Evolutionary conservation across 2,797 vertebrate genomes (phyloP), one percentile per base, ranked within the genome.

Genomic region (Distichodus sexfasciatus): DNA sequence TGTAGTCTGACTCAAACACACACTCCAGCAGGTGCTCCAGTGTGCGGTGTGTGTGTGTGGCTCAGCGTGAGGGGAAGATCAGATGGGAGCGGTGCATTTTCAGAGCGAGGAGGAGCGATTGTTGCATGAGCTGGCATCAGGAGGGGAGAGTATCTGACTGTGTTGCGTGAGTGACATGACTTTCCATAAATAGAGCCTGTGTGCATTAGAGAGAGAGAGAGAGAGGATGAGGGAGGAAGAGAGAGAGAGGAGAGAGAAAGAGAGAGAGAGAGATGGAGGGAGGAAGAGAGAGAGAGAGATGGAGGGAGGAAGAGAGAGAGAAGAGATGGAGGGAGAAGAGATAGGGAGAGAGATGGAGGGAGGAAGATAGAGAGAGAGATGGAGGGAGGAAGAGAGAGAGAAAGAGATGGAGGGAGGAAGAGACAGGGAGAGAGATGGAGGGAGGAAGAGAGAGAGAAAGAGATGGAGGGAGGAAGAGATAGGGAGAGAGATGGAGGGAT

Each of bases 141-240:
- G n/a, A 82, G 79, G 79, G 85, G 85, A 84, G 83, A 87, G 82
- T 80, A 86, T 88, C 84, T 87, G 84, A 84, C 87, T 86, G 85
- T 82, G 79, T 83, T 87, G 87, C 82, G 74, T 90, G 89, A 89
- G 86, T 89, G 89, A 91, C 88, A 89, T 88, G 84, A 84, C 84
- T 81, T 85, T 87, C 89, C 86, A 89, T 86, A 91, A 90, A 91
- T 90, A 90, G 86, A 84, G 66, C 55, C 67, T 66, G 76, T 75
- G 84, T 78, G 83, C 83, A 73, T 74, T 74, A 46, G 80, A 69
- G 72, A 36, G 57, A 41, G 36, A 55, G 40, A 46, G 26, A n/a
- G 66, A 47, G 53, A 36, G 66, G 48, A 38, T 38, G 31, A 38
- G 38, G 36, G 54, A 59, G 12, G 19, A 24, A 50, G 40, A 17